phyloP scores from a whole-genome alignment of 1,140 invertebrate genomes.

The Trachelipus rathkii region DNA sequence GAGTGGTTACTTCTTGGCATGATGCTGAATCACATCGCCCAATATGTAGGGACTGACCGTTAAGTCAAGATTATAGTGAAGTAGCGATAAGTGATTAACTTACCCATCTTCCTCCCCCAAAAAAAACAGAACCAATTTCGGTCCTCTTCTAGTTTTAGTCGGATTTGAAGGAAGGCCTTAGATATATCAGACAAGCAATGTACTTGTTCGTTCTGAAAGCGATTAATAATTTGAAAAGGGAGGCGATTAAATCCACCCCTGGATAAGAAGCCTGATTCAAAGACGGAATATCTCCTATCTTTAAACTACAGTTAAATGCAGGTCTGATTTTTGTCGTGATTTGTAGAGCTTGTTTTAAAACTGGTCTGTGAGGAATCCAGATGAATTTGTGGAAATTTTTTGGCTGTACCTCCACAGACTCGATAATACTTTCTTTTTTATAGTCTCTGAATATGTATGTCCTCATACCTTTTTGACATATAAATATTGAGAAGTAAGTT shows the following conservation, averaged over 20 bases:
- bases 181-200: conserved; percentile 21
- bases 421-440: no score
- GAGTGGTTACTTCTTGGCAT: background rate
- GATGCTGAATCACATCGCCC: conserved; percentile 21
- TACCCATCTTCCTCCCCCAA: conserved; percentile 8
- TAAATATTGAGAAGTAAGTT: no score
- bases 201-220: conserved; percentile 17
- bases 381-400: no score
- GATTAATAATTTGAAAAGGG: conserved; percentile 7
- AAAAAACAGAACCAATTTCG: no score
- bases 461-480: no score
- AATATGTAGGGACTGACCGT: conserved; percentile 25
- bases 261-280: conserved; percentile 25
- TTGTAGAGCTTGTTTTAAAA: background rate
- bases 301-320: conserved; percentile 31
- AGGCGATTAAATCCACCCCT: conserved; percentile 20
- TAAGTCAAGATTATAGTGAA: conserved; percentile 23
- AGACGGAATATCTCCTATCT: conserved; percentile 18
- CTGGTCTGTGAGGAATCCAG: no score
- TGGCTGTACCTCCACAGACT: no score
- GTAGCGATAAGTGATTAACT: conserved; percentile 20
- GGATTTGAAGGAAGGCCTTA: conserved; percentile 27
- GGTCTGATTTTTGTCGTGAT: conserved; percentile 13
- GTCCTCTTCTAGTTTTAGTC: no score
- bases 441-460: no score